phyloP scores from a whole-genome alignment of 2,888 invertebrate species.

The Philonicus albiceps region DNA sequence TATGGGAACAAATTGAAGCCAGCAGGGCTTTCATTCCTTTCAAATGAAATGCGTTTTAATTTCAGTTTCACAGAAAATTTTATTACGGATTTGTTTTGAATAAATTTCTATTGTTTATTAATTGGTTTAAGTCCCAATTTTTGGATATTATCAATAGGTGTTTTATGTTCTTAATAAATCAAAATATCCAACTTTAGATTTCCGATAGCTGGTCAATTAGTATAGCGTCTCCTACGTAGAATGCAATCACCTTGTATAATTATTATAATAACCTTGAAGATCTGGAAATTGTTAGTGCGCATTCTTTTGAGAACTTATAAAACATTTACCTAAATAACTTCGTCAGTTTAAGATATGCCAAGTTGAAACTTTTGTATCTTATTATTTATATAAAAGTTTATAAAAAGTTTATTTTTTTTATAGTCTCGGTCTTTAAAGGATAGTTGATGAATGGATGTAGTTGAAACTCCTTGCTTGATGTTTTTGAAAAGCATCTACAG shows the following conservation, averaged over 20 bases:
- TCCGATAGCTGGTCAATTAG: too few species aligned
- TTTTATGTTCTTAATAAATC: neutral
- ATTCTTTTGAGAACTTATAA: too few species aligned
- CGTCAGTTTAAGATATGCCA: too few species aligned
- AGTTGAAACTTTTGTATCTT: too few species aligned
- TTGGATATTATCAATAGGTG: neutral
- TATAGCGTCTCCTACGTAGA: too few species aligned
- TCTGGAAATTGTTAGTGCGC: too few species aligned
- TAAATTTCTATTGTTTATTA: neutral
- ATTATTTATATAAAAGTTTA: too few species aligned
- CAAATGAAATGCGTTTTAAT: constrained; percentile 7
- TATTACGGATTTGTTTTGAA: neutral
- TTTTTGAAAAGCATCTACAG: neutral
- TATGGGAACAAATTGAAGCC: constrained; percentile 2
- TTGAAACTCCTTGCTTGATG: neutral
- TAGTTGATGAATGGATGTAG: neutral
- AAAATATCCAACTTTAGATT: neutral
- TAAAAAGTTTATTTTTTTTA: too few species aligned
- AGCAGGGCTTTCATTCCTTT: neutral
- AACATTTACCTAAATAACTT: too few species aligned
- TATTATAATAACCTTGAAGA: too few species aligned
- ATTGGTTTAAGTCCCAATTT: neutral
- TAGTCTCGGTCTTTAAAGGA: too few species aligned
- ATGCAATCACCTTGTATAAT: too few species aligned
- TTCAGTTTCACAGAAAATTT: neutral